Percentiles rank a stretch among this genome's conserved stretches.
Evolutionary conservation across 2,888 invertebrate genomes (phyloP).

Genomic region (Polyploca ridens): DNA sequence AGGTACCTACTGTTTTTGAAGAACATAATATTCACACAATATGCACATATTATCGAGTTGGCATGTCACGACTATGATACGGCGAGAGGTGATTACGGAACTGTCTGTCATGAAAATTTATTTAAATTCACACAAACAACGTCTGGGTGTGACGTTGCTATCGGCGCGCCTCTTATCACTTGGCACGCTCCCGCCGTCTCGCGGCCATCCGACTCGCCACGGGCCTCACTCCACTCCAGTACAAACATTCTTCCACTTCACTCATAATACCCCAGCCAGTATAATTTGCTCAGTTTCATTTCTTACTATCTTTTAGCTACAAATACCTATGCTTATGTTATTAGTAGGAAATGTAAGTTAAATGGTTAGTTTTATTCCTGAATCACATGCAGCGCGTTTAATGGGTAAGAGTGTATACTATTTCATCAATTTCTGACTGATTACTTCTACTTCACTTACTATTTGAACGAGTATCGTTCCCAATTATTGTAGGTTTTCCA

Average conservation of each 20-base stretch:
- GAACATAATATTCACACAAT: slow-evolving; percentile 41
- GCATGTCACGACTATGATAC: slow-evolving; percentile 73
- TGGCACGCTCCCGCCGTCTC: slow-evolving; percentile 83
- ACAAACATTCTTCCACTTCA: slow-evolving; percentile 63
- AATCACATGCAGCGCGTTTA: not conserved
- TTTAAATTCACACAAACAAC: slow-evolving; percentile 85
- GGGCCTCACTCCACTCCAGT: slow-evolving; percentile 66
- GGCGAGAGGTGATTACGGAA: slow-evolving; percentile 82
- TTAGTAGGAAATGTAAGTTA: not conserved
- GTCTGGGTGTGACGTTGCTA: slow-evolving; percentile 84
- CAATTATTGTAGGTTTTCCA: slow-evolving; percentile 73
- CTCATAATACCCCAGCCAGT: slow-evolving; percentile 44
- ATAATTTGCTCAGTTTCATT: slow-evolving; percentile 41
- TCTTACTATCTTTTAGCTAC: not conserved
- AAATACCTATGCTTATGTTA: not conserved
- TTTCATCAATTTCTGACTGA: too few species aligned
- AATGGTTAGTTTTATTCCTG: not conserved
- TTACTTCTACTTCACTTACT: slow-evolving; percentile 73
- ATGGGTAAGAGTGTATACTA: not conserved
- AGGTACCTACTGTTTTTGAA: slow-evolving; percentile 37
- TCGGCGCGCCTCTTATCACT: slow-evolving; percentile 84
- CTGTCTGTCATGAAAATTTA: slow-evolving; percentile 85
- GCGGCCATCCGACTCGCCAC: slow-evolving; percentile 70
- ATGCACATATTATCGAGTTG: slow-evolving; percentile 64
- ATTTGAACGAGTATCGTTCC: slow-evolving; percentile 81